A percentile compares a stretch with the other conserved stretches of the same genome.
Evolutionary conservation across 2,888 invertebrate species (phyloP).

Genomic region (Stenoptilia bipunctidactyla): DNA sequence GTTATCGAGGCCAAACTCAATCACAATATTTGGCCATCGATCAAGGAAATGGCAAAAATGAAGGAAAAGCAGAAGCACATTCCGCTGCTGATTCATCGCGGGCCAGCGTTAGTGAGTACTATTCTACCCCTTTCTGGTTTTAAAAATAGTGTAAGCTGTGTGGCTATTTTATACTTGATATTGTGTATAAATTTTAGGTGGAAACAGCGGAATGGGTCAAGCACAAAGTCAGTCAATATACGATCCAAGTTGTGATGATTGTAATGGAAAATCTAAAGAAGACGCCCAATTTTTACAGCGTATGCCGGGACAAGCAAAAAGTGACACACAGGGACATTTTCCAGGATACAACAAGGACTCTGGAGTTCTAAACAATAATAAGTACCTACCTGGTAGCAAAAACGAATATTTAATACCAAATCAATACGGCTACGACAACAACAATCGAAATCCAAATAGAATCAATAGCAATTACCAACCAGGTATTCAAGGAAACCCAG

Average conservation of each 20-base stretch:
- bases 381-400: too few species aligned
- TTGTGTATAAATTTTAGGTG: constrained; percentile 65
- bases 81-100: constrained; percentile 79
- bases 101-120: constrained; percentile 79
- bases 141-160: background rate
- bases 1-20: constrained; percentile 83
- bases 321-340: too few species aligned
- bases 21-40: constrained; percentile 81
- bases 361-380: too few species aligned
- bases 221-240: constrained; percentile 87
- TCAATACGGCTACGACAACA: too few species aligned
- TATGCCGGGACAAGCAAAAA: constrained; percentile 15
- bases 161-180: background rate
- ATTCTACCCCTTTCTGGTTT: background rate
- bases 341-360: too few species aligned
- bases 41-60: constrained; percentile 66
- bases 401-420: too few species aligned
- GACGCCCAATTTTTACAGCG: constrained; percentile 32
- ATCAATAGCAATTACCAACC: too few species aligned
- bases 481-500: too few species aligned
- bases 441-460: too few species aligned
- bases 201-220: constrained; percentile 88
- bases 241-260: constrained; percentile 77
- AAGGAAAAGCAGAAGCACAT: constrained; percentile 86
- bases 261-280: constrained; percentile 45